phyloP scores from a whole-genome alignment of 2,888 invertebrate species.

The Lycophotia porphyrea region DNA sequence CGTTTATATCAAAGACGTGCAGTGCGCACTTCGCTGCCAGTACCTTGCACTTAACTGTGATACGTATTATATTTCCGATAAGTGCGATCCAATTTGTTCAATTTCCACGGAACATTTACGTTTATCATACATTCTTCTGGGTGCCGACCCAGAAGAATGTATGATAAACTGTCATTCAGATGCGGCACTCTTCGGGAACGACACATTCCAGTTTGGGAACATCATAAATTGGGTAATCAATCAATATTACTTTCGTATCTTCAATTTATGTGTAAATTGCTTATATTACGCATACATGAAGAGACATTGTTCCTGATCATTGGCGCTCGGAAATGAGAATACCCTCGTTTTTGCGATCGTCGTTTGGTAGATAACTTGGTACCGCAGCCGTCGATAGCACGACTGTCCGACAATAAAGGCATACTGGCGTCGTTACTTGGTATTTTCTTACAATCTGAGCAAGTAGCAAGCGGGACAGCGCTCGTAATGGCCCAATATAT shows the following conservation, averaged over 20 bases:
- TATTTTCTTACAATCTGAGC: constrained; percentile 85
- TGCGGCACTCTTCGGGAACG: constrained; percentile 65
- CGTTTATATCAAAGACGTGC: constrained; percentile 52
- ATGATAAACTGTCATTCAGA: constrained; percentile 75
- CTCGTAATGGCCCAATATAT: constrained; percentile 88
- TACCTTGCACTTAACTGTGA: constrained; percentile 64
- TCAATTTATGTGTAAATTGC: constrained; percentile 75
- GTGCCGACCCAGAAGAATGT: constrained; percentile 70
- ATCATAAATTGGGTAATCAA: constrained; percentile 80
- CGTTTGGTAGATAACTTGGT: constrained; percentile 46
- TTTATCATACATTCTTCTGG: too few species aligned
- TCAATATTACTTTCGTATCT: constrained; percentile 79
- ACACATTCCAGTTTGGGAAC: constrained; percentile 69
- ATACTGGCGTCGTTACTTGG: constrained; percentile 68
- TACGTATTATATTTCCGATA: constrained; percentile 71
- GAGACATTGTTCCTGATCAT: constrained; percentile 67
- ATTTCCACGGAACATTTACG: constrained; percentile 71
- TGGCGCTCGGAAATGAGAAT: constrained; percentile 60
- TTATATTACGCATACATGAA: constrained; percentile 69
- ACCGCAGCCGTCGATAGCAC: constrained; percentile 57
- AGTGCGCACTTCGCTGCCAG: constrained; percentile 50
- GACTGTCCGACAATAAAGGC: constrained; percentile 75
- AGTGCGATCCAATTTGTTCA: constrained; percentile 77
- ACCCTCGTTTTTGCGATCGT: constrained; percentile 60
- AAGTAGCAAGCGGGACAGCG: constrained; percentile 81